Base-by-base conservation (phyloP, 2,113 vertebrate genomes). In the Alosa alosa region DNA sequence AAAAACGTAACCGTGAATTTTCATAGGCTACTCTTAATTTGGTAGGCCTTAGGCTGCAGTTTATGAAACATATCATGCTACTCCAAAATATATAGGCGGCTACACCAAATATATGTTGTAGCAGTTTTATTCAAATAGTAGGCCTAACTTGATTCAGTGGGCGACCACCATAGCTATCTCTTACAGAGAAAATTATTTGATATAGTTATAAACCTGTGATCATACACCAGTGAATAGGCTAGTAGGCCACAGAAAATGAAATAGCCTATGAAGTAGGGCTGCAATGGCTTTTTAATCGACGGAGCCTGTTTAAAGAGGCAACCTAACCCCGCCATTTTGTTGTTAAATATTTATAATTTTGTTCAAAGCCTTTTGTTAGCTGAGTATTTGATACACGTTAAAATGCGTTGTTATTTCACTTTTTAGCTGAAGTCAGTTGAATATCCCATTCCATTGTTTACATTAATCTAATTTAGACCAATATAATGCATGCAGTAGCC, bases 261-360 rank as follows among this genome's bases (percentile, higher is more conserved):
- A 22, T 22, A 60, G 6, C 20, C 18, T 6, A 17, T 13, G 55
- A 60, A 0, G 55, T 0, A 60, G 20, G 3, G 20, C 20, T 60
- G 18, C 18, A 60, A 22, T 22, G 18, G 55, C 55, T 60, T 4
- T 60, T 60, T 60, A 60, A 60, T 22, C 55, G 55, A 22, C 3
- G 18, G 18, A 60, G 55, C 6, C 55, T 60, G 6, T 6, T 60
- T 60, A 6, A 22, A 22, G 18, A 60, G 4, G 55, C 20, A 60
- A 22, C 55, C 15, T 17, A 52, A 52, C 57, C 41, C 72, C 82
- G 81, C 49, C 84, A 36, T 46, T 64, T 41, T 46, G 64, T 36
- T 89, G 89, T 86, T 87, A 86, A 83, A 82, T 88, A 86, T 90
- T 82, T 83, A 31, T 78, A 1, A 39, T 31, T 45, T 0, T 78